Evolutionary conservation across 2,888 invertebrate genomes (phyloP).

Genomic region (Drosophila anceps): DNA sequence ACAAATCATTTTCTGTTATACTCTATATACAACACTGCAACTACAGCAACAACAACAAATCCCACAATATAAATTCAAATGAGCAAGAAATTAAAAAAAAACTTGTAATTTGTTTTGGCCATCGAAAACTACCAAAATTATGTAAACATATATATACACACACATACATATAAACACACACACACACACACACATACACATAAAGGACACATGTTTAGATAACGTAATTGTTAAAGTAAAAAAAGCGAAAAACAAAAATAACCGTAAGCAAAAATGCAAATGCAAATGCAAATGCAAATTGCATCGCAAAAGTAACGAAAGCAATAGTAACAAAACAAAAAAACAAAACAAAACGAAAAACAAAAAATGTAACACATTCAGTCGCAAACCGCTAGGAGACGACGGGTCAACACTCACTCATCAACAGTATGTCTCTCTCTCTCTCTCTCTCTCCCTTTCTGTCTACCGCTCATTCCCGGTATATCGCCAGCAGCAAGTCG

Average conservation of each 20-base stretch:
- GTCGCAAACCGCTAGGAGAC: slow-evolving; percentile 9
- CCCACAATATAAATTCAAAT: slow-evolving; percentile 26
- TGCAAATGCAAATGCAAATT: slow-evolving; percentile 12
- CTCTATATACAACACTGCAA: slow-evolving; percentile 11
- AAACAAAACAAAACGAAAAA: neutral
- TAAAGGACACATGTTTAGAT: slow-evolving; percentile 45
- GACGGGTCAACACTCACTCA: neutral
- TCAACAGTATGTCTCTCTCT: slow-evolving; percentile 3
- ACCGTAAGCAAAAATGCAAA: slow-evolving; percentile 27
- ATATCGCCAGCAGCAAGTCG: slow-evolving; percentile 16
- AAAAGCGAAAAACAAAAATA: slow-evolving; percentile 16
- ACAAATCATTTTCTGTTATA: slow-evolving; percentile 10
- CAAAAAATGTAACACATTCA: slow-evolving; percentile 3
- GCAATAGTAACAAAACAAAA: slow-evolving; percentile 15
- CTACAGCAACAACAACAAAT: slow-evolving; percentile 15
- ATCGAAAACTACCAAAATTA: slow-evolving; percentile 39
- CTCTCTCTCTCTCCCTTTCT: neutral
- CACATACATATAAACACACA: slow-evolving; percentile 21
- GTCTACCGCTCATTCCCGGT: slow-evolving; percentile 1
- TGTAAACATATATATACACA: slow-evolving; percentile 30
- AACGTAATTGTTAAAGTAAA: slow-evolving; percentile 60
- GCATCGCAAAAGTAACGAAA: slow-evolving; percentile 37
- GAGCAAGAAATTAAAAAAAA: slow-evolving; percentile 18
- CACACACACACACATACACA: slow-evolving; percentile 14
- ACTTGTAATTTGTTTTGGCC: slow-evolving; percentile 45